phyloP scores from a whole-genome alignment of 2,888 invertebrate species.

The Dryococelus australis region DNA sequence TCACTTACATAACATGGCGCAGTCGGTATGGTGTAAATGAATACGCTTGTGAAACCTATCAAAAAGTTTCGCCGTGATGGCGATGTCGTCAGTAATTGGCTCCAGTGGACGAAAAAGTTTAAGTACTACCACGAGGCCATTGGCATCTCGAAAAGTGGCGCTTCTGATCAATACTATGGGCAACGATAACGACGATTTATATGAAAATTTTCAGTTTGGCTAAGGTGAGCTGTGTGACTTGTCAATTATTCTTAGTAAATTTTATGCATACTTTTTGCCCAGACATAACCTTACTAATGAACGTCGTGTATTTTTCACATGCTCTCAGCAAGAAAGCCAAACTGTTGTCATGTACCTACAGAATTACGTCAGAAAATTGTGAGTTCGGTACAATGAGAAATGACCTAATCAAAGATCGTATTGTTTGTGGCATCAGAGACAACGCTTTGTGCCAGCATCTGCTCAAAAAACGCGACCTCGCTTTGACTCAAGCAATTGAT shows the following conservation, averaged over 20 bases:
- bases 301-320: not conserved
- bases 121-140: not conserved
- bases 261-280: not conserved
- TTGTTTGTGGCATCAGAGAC: not conserved
- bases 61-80: not conserved
- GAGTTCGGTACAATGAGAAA: not conserved
- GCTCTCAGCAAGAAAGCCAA: not conserved
- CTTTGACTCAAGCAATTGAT: too few relatives aligned
- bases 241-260: not conserved
- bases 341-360: not conserved
- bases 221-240: not conserved
- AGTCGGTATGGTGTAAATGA: not conserved
- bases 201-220: not conserved
- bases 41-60: not conserved
- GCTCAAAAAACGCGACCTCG: too few relatives aligned
- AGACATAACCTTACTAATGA: not conserved
- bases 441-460: not conserved
- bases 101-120: not conserved
- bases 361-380: not conserved
- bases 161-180: not conserved
- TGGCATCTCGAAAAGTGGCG: not conserved
- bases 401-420: not conserved
- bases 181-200: not conserved
- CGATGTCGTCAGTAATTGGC: not conserved
- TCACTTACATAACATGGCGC: too few relatives aligned